Base-by-base conservation (phyloP, 2,888 invertebrate species). In the Sepiola atlantica region DNA sequence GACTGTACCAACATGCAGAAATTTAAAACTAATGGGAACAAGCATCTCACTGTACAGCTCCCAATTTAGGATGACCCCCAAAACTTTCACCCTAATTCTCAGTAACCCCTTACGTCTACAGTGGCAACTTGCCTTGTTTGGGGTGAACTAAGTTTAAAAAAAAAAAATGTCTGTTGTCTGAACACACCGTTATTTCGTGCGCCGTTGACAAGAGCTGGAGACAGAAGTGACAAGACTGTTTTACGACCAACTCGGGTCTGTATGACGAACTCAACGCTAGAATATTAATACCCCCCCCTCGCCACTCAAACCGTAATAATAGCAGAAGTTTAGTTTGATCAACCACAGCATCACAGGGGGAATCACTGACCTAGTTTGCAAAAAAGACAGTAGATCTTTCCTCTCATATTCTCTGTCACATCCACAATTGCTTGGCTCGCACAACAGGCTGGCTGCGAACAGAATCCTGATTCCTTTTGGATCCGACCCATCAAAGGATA, bases 351-450 rank as follows among this genome's bases (percentile, higher is more conserved):
- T 24, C 28, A 28, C 24, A 16, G 1, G 77, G n/a, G n/a, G 14
- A 77, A 21, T 35, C 21, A 94, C 96, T 95, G 94, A 96, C 97
- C 97, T 57, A 97, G 96, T 95, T 97, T 97, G 95, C 96, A 97
- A 95, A 97, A 97, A 90, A 97, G 95, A 21, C 97, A 96, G 95
- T 97, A 97, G 90, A 97, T 96, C 95, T 97, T 97, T 45, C 97
- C 97, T 94, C 97, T 95, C 96, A 97, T 96, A 95, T 97, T 97
- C 94, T 97, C 97, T 8, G 96, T 96, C 24, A 97, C 97, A 95
- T 97, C 97, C 10, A 97, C 97, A 32, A 97, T 97, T 93, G 97
- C 96, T 95, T 96, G 97, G 94, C 97, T 97, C 24, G 97, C 96
- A 94, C 96, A 96, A 94, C 95, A 96, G 14, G 97, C 96, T 28